Evolutionary conservation across 1,140 invertebrate species (phyloP).

Genomic region (Pomacea maculata): DNA sequence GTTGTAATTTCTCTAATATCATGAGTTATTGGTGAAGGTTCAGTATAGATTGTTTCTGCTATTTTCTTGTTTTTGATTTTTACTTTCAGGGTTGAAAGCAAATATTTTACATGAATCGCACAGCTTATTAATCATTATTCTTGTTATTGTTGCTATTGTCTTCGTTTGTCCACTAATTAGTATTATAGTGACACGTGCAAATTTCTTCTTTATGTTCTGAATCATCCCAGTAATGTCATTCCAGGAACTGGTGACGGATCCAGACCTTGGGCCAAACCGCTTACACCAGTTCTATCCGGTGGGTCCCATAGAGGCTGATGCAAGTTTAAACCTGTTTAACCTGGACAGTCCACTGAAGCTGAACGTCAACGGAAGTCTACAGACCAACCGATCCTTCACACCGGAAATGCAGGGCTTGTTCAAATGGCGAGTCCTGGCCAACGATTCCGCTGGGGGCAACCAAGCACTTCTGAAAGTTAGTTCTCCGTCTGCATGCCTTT

Average conservation of each 20-base stretch:
- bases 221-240: not conserved
- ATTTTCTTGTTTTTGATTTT: not conserved
- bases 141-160: not conserved
- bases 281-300: constrained; percentile 19
- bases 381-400: constrained; percentile 22
- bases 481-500: not conserved
- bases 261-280: constrained; percentile 3
- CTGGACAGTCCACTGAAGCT: constrained; percentile 12
- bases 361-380: constrained; percentile 24
- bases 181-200: no score
- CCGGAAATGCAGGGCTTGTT: constrained; percentile 26
- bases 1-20: no score
- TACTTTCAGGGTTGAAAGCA: not conserved
- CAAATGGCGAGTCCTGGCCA: constrained; percentile 13
- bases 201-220: no score
- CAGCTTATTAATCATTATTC: not conserved
- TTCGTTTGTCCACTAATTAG: no score
- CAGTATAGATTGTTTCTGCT: no score
- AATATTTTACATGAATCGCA: no score
- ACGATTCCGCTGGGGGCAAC: constrained; percentile 29
- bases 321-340: not conserved
- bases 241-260: constrained; percentile 7
- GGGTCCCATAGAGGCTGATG: not conserved
- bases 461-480: constrained; percentile 21
- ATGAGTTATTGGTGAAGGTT: no score